phyloP scores from a whole-genome alignment of 2,888 invertebrate species.

The Aleiodes leptofemur region DNA sequence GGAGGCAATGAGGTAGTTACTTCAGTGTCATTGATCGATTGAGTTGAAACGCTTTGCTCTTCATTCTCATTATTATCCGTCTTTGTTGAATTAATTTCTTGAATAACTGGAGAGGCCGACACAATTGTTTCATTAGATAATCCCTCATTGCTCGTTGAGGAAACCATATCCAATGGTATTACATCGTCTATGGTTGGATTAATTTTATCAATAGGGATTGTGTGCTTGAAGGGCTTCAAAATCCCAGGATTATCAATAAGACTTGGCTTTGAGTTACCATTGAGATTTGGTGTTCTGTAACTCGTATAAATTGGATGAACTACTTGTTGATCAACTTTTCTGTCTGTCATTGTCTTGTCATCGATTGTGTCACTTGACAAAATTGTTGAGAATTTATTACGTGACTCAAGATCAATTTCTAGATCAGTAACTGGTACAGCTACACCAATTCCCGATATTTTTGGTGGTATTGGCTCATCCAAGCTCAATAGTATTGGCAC shows the following conservation, averaged over 20 bases:
- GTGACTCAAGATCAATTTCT: conserved; percentile 66
- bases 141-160: no score
- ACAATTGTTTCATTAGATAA: conserved; percentile 4
- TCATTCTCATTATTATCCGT: conserved; percentile 21
- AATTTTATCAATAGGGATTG: conserved; percentile 73
- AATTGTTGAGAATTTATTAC: conserved; percentile 65
- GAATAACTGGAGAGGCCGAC: conserved; percentile 39
- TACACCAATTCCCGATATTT: conserved; percentile 68
- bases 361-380: conserved; percentile 53
- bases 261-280: conserved; percentile 65
- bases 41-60: no score
- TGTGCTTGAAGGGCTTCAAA: conserved; percentile 70
- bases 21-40: conserved; percentile 1
- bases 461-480: conserved; percentile 43
- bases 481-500: conserved; percentile 30
- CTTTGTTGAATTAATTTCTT: conserved; percentile 3
- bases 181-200: conserved; percentile 56
- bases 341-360: conserved; percentile 56
- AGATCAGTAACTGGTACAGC: conserved; percentile 72
- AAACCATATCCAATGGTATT: background rate
- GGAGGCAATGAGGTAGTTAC: background rate
- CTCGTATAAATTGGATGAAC: conserved; percentile 64
- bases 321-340: conserved; percentile 53
- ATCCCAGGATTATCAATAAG: conserved; percentile 69
- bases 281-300: conserved; percentile 70